Evolutionary conservation across 2,113 vertebrate genomes (phyloP), one percentile per base, ranked within the genome.

Genomic region (Vimba vimba): DNA sequence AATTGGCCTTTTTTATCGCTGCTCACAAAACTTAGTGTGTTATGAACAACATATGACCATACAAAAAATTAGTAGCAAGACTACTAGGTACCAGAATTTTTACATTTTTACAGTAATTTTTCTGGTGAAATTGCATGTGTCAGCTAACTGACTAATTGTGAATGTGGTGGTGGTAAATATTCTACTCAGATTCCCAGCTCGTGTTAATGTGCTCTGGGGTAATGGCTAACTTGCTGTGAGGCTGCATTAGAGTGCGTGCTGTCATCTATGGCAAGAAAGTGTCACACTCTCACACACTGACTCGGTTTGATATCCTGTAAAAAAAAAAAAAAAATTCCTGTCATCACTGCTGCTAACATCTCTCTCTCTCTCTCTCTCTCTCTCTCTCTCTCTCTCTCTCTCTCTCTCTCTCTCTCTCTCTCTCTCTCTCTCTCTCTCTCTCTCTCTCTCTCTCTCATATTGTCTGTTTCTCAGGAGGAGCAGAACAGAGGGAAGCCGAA

Each of bases 401-500:
- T 33, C 39, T 80, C 17, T 76, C 23, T 86, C n/a, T 62, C 59
- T 62, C 59, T n/a, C 59, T 66, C 12, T 30, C 25, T 66, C 27
- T 33, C 80, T 84, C 69, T 50, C 33, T 17, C 21, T 6, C 75
- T 36, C 43, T 81, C 19, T 77, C 17, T 86, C 23, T 12, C 59
- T 62, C 60, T 11, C 59, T 33, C 27, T 17, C 27, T 66, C 27
- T 33, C 80, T 85, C 69, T 30, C 25, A 9, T 11, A 36, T 60
- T 6, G 21, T 25, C 47, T 9, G 21, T 25, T 11, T 82, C 71
- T 25, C 90, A 96, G 95, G 95, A 96, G 89, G 95, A 96, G 87
- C 95, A 96, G 93, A 96, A 96, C 93, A 89, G 95, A 92, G 95
- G 95, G 30, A 96, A 96, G 88, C 95, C 95, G 12, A 96, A 96